These are phyloP conservation scores for Malachius bipustulatus DNA, from an alignment of 2,888 invertebrate species.

Conservation along the genomic window DNA sequence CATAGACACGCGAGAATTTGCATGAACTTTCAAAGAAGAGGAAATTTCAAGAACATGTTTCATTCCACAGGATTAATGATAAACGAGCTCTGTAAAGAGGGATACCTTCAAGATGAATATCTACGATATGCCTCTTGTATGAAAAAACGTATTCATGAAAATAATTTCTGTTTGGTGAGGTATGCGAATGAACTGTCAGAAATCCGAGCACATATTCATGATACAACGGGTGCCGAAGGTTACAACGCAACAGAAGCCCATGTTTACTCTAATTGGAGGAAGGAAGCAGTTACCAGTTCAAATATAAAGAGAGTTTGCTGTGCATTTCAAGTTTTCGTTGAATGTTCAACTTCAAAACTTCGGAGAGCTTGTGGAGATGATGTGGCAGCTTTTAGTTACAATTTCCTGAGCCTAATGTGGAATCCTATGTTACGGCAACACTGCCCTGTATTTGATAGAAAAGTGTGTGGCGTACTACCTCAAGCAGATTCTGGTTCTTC, in stretches of 20 bases:
- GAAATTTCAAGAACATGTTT: constrained; percentile 64
- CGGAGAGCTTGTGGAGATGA: constrained; percentile 60
- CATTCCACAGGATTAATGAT: constrained; percentile 63
- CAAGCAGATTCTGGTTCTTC: too few species aligned
- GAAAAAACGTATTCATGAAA: constrained; percentile 57
- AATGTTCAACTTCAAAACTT: constrained; percentile 63
- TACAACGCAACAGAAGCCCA: constrained; percentile 30
- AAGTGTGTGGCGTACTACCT: too few species aligned
- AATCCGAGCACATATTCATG: constrained; percentile 25
- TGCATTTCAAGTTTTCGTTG: constrained; percentile 66
- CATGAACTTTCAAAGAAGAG: constrained; percentile 58
- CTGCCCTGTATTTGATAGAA: too few species aligned
- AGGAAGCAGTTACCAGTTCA: constrained; percentile 31
- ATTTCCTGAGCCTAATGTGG: constrained; percentile 65
- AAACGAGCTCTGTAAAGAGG: constrained; percentile 63
- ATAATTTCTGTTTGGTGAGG: constrained; percentile 59
- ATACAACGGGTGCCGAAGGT: constrained; percentile 24
- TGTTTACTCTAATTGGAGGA: constrained; percentile 28
- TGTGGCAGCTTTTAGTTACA: constrained; percentile 63
- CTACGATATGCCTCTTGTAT: constrained; percentile 67
- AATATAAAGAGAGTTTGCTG: constrained; percentile 43
- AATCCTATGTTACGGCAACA: constrained; percentile 62
- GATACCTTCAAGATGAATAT: constrained; percentile 66
- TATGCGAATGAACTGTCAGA: constrained; percentile 55
- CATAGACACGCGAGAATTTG: constrained; percentile 66